Evolutionary conservation across 2,797 vertebrate genomes (phyloP).

Genomic region (Synanceia verrucosa): DNA sequence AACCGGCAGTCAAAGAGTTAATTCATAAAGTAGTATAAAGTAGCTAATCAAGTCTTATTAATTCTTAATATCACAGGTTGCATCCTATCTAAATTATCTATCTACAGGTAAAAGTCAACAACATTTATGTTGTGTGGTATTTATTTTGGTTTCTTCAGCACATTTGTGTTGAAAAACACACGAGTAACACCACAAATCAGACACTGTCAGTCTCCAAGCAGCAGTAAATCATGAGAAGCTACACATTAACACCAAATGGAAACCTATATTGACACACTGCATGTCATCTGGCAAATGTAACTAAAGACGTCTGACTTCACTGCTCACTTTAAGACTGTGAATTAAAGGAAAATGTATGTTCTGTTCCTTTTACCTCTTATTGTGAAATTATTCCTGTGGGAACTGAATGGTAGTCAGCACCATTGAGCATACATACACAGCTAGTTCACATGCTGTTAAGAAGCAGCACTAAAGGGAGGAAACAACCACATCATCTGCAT

Average conservation of each 20-base stretch:
- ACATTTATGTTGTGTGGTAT: too few species aligned
- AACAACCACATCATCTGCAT: neutral
- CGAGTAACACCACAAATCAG: slow-evolving; percentile 3
- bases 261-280: neutral
- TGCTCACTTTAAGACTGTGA: neutral
- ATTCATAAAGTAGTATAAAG: too few species aligned
- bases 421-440: neutral
- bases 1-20: too few species aligned
- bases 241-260: slow-evolving; percentile 1
- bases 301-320: neutral
- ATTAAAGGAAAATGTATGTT: neutral
- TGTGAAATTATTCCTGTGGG: neutral
- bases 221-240: neutral
- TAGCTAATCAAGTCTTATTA: too few species aligned
- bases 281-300: neutral
- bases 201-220: neutral
- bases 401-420: too few species aligned
- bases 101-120: neutral
- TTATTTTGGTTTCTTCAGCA: neutral
- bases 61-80: neutral
- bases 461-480: neutral
- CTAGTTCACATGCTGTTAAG: neutral
- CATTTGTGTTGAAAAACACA: slow-evolving; percentile 29
- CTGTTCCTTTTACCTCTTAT: neutral
- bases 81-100: neutral